Evolutionary conservation across 1,140 invertebrate genomes (phyloP).

Genomic region (Bombyx mori): ASM3026992v2 NC_085113.1:2376001-2376500

Average conservation of each 20-base stretch:
- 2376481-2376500: neutral
- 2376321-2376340: slow-evolving; percentile 36
- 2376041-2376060: too few species aligned
- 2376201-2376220: too few species aligned
- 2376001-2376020: too few species aligned
- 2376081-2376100: too few species aligned
- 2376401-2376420: slow-evolving; percentile 8
- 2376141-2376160: too few species aligned
- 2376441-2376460: slow-evolving; percentile 12
- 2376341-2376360: slow-evolving; percentile 10
- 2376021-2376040: too few species aligned
- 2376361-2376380: neutral
- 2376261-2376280: slow-evolving; percentile 8
- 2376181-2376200: too few species aligned
- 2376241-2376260: too few species aligned
- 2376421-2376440: slow-evolving; percentile 11
- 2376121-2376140: too few species aligned
- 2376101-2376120: too few species aligned
- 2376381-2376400: slow-evolving; percentile 30
- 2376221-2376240: slow-evolving; percentile 1
- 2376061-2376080: too few species aligned
- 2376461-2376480: slow-evolving; percentile 20
- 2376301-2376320: slow-evolving; percentile 36
- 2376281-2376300: slow-evolving; percentile 40
- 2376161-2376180: too few species aligned